Evolutionary conservation across 37 sponge, comb jelly and placozoan genomes (phyloP).

Genomic region (Cladorhizidae sp.): DNA sequence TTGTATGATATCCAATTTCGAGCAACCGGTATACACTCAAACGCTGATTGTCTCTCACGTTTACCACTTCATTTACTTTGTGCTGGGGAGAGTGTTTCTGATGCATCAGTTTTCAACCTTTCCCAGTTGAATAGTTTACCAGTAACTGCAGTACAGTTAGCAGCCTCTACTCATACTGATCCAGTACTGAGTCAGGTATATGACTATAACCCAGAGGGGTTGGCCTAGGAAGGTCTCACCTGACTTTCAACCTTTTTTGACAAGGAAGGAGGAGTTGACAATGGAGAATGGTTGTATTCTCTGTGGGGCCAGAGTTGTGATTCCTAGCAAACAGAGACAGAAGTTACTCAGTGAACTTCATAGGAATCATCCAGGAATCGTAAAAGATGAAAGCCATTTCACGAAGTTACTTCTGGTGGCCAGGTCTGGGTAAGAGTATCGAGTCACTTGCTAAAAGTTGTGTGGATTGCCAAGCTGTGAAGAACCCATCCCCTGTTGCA

Average conservation of each 20-base stretch:
- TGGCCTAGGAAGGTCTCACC: conserved; percentile 25
- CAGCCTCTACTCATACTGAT: conserved; percentile 18
- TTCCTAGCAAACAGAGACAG: neutral
- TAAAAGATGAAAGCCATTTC: conserved; percentile 63
- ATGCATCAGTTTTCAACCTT: neutral
- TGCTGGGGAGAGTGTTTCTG: conserved; percentile 4
- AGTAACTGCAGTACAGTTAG: conserved; percentile 11
- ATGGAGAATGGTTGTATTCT: conserved; percentile 31
- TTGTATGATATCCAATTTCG: conserved; percentile 48
- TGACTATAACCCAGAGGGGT: conserved; percentile 12
- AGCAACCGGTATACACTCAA: conserved; percentile 37
- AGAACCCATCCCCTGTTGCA: conserved; percentile 15
- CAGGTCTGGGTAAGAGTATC: no score
- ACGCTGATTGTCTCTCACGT: conserved; percentile 65
- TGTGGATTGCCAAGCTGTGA: conserved; percentile 24
- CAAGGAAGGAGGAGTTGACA: conserved; percentile 13
- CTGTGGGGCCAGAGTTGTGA: conserved; percentile 42
- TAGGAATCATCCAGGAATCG: conserved; percentile 45
- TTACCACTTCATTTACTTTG: conserved; percentile 23
- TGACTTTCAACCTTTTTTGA: conserved; percentile 8
- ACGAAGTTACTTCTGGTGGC: conserved; percentile 61
- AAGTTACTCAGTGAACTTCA: conserved; percentile 29
- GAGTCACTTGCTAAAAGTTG: conserved; percentile 40
- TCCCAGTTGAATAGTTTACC: conserved; percentile 7
- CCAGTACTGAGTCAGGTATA: conserved; percentile 33